Evolutionary conservation across 2,888 invertebrate genomes (phyloP).

Genomic region (Ctenicera cuprea): DNA sequence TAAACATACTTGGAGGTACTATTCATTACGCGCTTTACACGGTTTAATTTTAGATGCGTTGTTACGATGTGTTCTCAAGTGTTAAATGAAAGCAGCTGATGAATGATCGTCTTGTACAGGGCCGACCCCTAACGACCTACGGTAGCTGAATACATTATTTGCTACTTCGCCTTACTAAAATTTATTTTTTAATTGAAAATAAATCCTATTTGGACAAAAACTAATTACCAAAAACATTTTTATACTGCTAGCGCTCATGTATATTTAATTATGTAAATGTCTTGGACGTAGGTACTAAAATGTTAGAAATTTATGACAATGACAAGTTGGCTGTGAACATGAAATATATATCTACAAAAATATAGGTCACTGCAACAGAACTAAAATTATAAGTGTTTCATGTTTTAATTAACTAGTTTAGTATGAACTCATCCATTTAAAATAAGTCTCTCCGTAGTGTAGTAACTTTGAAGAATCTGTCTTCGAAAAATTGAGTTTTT

Average conservation of each 20-base stretch:
- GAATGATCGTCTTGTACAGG: slow-evolving; percentile 56
- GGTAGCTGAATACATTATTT: slow-evolving; percentile 53
- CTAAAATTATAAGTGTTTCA: neutral
- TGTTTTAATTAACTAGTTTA: no score
- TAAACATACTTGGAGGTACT: slow-evolving; percentile 55
- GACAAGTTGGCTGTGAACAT: slow-evolving; percentile 15
- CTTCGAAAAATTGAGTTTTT: no score
- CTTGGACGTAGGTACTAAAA: neutral
- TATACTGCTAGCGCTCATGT: slow-evolving; percentile 9
- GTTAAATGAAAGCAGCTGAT: slow-evolving; percentile 60
- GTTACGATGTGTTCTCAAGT: slow-evolving; percentile 57
- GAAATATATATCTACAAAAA: slow-evolving; percentile 7
- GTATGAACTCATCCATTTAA: no score
- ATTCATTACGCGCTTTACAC: slow-evolving; percentile 61
- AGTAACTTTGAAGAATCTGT: no score
- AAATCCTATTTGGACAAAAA: slow-evolving; percentile 8
- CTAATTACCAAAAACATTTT: neutral
- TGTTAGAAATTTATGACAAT: slow-evolving; percentile 21
- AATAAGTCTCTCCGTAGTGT: no score
- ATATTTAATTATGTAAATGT: slow-evolving; percentile 23
- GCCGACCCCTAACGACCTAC: slow-evolving; percentile 55
- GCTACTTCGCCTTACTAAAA: slow-evolving; percentile 17
- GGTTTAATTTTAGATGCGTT: slow-evolving; percentile 59
- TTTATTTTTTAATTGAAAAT: slow-evolving; percentile 23
- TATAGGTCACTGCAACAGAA: neutral